These are phyloP conservation scores for Atherinomorus stipes DNA, from an alignment of 2,113 vertebrate genomes.

Conservation along the genomic window DNA sequence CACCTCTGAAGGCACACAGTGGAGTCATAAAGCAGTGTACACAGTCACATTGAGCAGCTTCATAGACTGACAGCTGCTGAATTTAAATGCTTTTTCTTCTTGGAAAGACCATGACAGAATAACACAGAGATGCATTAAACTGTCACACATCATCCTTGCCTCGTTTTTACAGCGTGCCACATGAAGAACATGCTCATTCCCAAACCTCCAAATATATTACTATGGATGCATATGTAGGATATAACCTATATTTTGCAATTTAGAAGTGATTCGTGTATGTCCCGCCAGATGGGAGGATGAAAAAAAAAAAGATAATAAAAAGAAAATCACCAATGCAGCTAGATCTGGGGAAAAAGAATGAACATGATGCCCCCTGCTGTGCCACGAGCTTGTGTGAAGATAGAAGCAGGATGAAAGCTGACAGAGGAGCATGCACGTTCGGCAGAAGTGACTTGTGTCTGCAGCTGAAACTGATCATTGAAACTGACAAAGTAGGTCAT, in stretches of 20 bases:
- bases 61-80: constrained; percentile 26
- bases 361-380: constrained; percentile 40
- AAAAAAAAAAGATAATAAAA: constrained; percentile 27
- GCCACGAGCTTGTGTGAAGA: constrained; percentile 33
- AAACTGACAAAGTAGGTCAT: neutral
- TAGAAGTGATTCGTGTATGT: constrained; percentile 37
- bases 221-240: constrained; percentile 2
- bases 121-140: constrained; percentile 16
- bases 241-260: constrained; percentile 1
- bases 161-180: constrained; percentile 15
- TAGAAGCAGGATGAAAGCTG: constrained; percentile 12
- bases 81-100: constrained; percentile 28
- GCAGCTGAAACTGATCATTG: constrained; percentile 13
- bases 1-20: constrained; percentile 32
- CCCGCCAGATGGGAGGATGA: constrained; percentile 18
- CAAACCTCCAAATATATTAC: constrained; percentile 18
- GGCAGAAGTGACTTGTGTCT: constrained; percentile 19
- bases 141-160: constrained; percentile 16
- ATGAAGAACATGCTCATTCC: constrained; percentile 7
- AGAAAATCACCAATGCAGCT: neutral
- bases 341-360: constrained; percentile 10
- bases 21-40: constrained; percentile 24
- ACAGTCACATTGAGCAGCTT: constrained; percentile 19
- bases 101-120: constrained; percentile 26
- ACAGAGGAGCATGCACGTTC: constrained; percentile 15